These are phyloP conservation scores for Lethocerus indicus DNA, from an alignment of 1,140 invertebrate species.

Conservation along the genomic window DNA sequence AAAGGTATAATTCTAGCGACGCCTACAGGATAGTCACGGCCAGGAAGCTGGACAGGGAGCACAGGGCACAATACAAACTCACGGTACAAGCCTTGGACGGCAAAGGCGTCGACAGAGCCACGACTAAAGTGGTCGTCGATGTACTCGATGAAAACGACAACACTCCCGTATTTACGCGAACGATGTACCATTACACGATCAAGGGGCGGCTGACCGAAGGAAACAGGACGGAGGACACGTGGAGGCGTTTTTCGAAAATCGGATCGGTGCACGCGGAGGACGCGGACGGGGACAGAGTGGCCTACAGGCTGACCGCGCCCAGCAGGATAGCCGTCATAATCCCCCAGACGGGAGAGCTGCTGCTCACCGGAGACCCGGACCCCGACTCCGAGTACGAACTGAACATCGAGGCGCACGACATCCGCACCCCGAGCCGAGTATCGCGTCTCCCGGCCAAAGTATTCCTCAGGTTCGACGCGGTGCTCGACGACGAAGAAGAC, in stretches of 20 bases:
- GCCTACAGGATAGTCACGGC: slow-evolving; percentile 53
- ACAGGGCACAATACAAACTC: slow-evolving; percentile 44
- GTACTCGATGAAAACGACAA: slow-evolving; percentile 84
- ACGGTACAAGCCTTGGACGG: slow-evolving; percentile 57
- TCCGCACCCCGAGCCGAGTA: slow-evolving; percentile 42
- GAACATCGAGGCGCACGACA: slow-evolving; percentile 63
- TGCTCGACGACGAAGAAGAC: slow-evolving; percentile 33
- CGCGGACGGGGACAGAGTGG: slow-evolving; percentile 70
- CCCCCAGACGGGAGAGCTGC: slow-evolving; percentile 77
- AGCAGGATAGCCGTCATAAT: slow-evolving; percentile 69
- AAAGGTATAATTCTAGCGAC: slow-evolving; percentile 32
- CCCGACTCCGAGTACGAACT: slow-evolving; percentile 44
- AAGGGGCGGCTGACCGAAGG: slow-evolving; percentile 38
- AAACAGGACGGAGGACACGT: slow-evolving; percentile 21
- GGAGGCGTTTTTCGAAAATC: slow-evolving; percentile 48
- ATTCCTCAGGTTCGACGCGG: slow-evolving; percentile 53
- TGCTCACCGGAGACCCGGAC: slow-evolving; percentile 59
- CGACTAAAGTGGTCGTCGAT: slow-evolving; percentile 48
- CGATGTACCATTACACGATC: slow-evolving; percentile 61
- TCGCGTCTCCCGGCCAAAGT: slow-evolving; percentile 52
- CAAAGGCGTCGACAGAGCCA: slow-evolving; percentile 51
- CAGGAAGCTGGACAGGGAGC: slow-evolving; percentile 53
- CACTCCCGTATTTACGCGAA: slow-evolving; percentile 58
- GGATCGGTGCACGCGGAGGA: slow-evolving; percentile 68
- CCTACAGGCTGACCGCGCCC: slow-evolving; percentile 60